Percentiles rank a stretch among this genome's conserved stretches.
Evolutionary conservation across 1,140 invertebrate species (phyloP).

Genomic region (Neotoxoptera formosana): DNA sequence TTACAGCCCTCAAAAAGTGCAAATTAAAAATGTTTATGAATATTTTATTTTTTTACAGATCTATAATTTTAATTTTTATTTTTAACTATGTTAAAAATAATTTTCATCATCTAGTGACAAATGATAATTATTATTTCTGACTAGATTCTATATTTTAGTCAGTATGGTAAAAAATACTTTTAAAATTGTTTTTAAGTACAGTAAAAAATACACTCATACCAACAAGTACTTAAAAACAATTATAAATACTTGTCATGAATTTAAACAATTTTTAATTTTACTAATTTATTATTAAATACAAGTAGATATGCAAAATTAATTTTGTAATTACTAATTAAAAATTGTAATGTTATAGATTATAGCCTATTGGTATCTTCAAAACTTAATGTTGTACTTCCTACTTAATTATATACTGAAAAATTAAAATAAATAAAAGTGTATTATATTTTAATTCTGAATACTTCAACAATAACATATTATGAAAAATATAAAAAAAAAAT

Average conservation of each 20-base stretch:
- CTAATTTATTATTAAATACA: too few relatives aligned
- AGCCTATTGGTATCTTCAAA: too few relatives aligned
- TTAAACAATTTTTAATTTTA: too few relatives aligned
- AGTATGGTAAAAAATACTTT: background rate
- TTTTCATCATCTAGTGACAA: background rate
- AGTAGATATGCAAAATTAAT: too few relatives aligned
- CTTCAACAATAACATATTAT: background rate
- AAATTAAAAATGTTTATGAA: background rate
- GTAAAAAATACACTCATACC: too few relatives aligned
- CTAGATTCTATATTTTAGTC: background rate
- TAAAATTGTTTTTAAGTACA: background rate
- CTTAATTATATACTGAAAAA: too few relatives aligned
- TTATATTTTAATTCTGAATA: background rate
- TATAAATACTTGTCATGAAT: too few relatives aligned
- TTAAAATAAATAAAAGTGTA: too few relatives aligned
- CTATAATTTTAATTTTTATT: constrained; percentile 5
- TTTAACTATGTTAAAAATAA: background rate
- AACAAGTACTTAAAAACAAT: too few relatives aligned
- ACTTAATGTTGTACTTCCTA: background rate
- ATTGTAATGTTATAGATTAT: too few relatives aligned
- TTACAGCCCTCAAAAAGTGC: background rate
- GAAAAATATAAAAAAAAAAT: too few relatives aligned
- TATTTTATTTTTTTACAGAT: constrained; percentile 1
- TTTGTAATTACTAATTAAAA: too few relatives aligned
- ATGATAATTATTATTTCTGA: constrained; percentile 8